phyloP scores from a whole-genome alignment of 1,140 invertebrate genomes.

The Aphaenogaster floridana region DNA sequence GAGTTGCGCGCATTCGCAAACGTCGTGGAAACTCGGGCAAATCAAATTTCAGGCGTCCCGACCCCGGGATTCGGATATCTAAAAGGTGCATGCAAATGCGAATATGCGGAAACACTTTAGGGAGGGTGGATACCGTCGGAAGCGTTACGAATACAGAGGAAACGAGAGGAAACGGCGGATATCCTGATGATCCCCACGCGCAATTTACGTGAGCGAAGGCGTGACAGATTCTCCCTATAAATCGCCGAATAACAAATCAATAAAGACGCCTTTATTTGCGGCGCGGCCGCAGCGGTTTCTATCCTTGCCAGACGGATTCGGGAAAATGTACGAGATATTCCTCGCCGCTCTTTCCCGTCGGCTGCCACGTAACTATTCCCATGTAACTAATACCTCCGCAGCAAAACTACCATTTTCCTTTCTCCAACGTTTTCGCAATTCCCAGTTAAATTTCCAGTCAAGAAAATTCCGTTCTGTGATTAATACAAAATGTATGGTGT shows the following conservation, averaged over 20 bases:
- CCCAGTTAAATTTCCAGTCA: background rate
- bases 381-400: background rate
- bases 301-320: background rate
- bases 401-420: background rate
- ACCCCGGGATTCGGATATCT: constrained; percentile 34
- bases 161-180: constrained; percentile 23
- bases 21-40: constrained; percentile 14
- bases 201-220: background rate
- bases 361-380: constrained; percentile 47
- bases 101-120: constrained; percentile 30
- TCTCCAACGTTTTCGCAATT: background rate
- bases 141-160: background rate
- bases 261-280: constrained; percentile 35
- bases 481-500: background rate
- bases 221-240: constrained; percentile 36
- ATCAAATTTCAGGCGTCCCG: constrained; percentile 43
- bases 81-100: constrained; percentile 48
- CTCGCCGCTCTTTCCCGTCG: background rate
- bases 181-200: constrained; percentile 24
- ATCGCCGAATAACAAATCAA: constrained; percentile 59
- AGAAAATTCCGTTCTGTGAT: background rate
- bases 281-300: background rate
- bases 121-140: background rate
- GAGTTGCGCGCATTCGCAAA: constrained; percentile 15
- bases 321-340: constrained; percentile 24